Base-by-base conservation (phyloP, 2,888 invertebrate genomes). In the Pemphredon lugubris region DNA sequence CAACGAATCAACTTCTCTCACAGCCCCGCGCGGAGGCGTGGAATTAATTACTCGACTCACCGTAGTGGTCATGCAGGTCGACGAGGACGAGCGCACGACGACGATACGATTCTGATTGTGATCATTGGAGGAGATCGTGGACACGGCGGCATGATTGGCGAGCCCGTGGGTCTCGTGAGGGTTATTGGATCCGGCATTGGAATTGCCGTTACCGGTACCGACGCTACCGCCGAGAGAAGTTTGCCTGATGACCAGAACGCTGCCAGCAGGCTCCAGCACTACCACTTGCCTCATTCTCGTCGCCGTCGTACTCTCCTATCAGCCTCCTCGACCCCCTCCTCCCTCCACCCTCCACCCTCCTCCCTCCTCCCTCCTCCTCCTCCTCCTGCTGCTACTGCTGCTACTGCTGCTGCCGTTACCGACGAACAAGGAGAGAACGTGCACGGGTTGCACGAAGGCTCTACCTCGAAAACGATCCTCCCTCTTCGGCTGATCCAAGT, bases 21-120 rank as follows among this genome's bases (percentile, higher is more conserved):
- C 30, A 37, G n/a, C n/a, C n/a, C n/a, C 13, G n/a, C 37, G 37
- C 4, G 0, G 4, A 4, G n/a, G 4, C 37, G 11, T 11, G 37
- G 1, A 34, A 73, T 40, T 61, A 78, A 78, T 74, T 61, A 78
- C 70, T 63, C 57, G 48, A 75, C 81, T 87, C 79, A 87, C 87
- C 83, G 85, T 71, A 57, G 83, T 82, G 67, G 87, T 87, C 80
- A 86, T 83, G 64, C 86, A 84, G 66, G 84, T 82, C 73, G 88
- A 79, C 61, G 86, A 81, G 58, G 89, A 84, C 32, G 89, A 87
- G 77, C 89, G 84, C 39, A 89, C 87, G 73, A 89, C 88, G 73
- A 89, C 89, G 81, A 89, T 89, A 69, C 88, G 84, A 82, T 89
- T 89, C 83, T 88, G 89, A 78, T 89, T 89, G 83, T 89, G 89